phyloP scores from a whole-genome alignment of 2,888 invertebrate species.

The Hesperia comma region DNA sequence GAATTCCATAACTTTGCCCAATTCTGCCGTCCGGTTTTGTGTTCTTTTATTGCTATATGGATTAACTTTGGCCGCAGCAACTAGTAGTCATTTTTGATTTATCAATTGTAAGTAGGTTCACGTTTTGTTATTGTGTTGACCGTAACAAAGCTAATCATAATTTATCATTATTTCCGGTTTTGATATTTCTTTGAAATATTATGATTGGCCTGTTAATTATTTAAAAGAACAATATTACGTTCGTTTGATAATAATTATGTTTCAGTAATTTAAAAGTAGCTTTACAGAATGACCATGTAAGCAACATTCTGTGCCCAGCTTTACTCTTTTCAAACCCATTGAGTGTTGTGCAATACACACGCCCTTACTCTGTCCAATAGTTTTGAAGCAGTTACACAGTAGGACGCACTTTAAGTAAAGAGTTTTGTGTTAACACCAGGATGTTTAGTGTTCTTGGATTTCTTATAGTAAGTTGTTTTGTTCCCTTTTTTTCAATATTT shows the following conservation, averaged over 20 bases:
- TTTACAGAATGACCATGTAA: no score
- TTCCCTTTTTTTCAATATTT: no score
- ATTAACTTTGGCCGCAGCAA: conserved; percentile 9
- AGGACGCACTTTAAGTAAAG: background rate
- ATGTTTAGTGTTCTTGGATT: conserved; percentile 5
- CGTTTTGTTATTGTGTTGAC: background rate
- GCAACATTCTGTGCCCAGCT: conserved; percentile 12
- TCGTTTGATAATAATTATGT: no score
- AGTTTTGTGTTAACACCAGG: background rate
- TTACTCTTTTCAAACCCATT: conserved; percentile 12
- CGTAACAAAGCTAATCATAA: no score
- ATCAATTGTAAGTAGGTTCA: background rate
- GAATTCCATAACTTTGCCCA: conserved; percentile 33
- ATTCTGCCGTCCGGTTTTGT: conserved; percentile 35
- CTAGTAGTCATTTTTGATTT: conserved; percentile 4
- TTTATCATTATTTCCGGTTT: no score
- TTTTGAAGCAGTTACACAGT: conserved; percentile 12
- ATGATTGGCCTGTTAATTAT: background rate
- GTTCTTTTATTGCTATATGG: conserved; percentile 32
- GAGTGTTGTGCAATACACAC: conserved; percentile 2
- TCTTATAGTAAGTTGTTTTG: conserved; percentile 16
- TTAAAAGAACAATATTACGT: no score
- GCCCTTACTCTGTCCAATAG: background rate
- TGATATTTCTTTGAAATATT: no score
- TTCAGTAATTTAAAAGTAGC: no score